Base-by-base conservation (phyloP, 2,113 vertebrate genomes). In the Cygnus atratus region DNA sequence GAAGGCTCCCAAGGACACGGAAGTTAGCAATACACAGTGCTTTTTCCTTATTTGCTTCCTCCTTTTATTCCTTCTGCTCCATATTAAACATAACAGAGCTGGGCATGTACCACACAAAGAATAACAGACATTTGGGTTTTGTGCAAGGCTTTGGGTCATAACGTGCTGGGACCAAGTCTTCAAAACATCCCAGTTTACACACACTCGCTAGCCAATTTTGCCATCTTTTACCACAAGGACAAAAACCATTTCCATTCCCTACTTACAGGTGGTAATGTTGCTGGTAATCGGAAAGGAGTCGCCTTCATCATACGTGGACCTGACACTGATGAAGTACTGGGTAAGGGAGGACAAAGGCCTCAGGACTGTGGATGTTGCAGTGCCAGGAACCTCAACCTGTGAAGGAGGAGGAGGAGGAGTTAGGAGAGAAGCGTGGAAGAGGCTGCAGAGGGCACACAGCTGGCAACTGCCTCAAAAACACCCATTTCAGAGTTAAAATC, bases 211-310 rank as follows among this genome's bases (percentile, higher is more conserved):
- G 22, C 4, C 55, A 58, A 3, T 25, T 89, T 43, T 62, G 44
- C 16, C 63, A 74, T 37, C 46, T 22, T 4, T 52, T 37, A 37
- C 37, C 37, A 37, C 37, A 28, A 67, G 57, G 37, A 48, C 20
- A 54, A 71, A 59, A 78, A 67, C 5, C 11, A 11, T 39, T 74
- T 66, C 50, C 1, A 1, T 31, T 48, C n/a, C 81, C 28, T 70
- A 97, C 99, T 98, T 98, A 99, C 99, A 66, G 41, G 99, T 99
- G 75, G 99, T 99, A 91, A 99, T 70, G 7, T 98, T 99, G 76
- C 98, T 98, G 1, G 98, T 99, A 39, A 98, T 97, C 5, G 97
- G 92, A 73, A 98, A 98, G 68, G 99, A 99, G 28, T 98, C 88
- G 24, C 98, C 98, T 94, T 98, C 98, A 0, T 98, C 94, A 21